These are phyloP conservation scores for Nephrotoma flavescens DNA, from an alignment of 2,888 invertebrate genomes.

Conservation along the genomic window DNA sequence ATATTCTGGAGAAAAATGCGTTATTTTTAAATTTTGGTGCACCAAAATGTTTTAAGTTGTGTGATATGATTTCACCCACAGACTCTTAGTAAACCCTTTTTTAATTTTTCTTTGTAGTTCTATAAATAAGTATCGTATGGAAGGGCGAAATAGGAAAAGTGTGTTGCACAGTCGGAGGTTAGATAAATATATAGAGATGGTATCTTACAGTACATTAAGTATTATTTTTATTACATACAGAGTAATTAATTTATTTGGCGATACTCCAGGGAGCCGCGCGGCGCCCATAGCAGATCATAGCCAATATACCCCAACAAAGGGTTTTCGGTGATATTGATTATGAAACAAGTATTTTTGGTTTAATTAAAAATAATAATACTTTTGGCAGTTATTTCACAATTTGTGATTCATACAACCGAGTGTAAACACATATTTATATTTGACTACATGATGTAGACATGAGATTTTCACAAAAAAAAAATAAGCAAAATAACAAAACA, in stretches of 20 bases:
- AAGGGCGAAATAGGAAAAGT: neutral
- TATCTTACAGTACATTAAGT: neutral
- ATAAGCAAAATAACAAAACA: neutral
- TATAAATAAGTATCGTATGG: neutral
- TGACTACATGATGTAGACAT: neutral
- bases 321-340: neutral
- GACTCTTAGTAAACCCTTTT: neutral
- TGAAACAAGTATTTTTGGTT: neutral
- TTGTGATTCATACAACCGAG: neutral
- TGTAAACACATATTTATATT: neutral
- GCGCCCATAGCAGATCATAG: neutral
- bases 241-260: neutral
- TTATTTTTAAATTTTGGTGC: neutral
- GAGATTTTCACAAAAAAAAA: neutral
- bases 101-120: neutral
- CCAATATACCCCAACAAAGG: neutral
- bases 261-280: neutral
- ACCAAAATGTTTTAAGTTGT: neutral
- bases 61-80: neutral
- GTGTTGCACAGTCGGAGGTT: neutral
- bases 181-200: neutral
- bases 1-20: neutral
- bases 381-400: neutral
- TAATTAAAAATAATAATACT: neutral
- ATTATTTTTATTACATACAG: neutral